Evolutionary conservation across 1,140 invertebrate species (phyloP).

Genomic region (Zaprionus kolodkinae): DNA sequence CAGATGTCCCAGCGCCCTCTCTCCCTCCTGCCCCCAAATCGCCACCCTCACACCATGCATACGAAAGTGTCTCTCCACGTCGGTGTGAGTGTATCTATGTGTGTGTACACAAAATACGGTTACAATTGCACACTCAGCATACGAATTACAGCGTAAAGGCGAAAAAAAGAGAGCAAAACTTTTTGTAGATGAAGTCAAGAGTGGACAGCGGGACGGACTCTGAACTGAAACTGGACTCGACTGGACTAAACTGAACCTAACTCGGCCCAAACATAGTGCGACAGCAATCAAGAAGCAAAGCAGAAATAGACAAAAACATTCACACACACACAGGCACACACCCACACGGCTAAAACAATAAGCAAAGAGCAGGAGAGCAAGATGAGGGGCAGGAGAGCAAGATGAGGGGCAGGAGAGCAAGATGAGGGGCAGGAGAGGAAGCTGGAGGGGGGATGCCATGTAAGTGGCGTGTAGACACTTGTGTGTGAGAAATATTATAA

Average conservation of each 20-base stretch:
- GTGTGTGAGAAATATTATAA: constrained; percentile 54
- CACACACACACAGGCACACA: constrained; percentile 30
- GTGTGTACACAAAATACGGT: constrained; percentile 71
- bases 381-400: constrained; percentile 26
- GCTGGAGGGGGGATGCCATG: not conserved
- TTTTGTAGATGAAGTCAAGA: constrained; percentile 63
- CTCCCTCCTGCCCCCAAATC: constrained; percentile 7
- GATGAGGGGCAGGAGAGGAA: constrained; percentile 25
- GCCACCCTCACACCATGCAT: constrained; percentile 53
- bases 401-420: not conserved
- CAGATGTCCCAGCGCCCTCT: constrained; percentile 58
- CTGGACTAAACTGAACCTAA: constrained; percentile 38
- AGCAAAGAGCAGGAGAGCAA: constrained; percentile 34
- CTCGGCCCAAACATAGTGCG: constrained; percentile 59
- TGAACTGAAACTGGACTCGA: not conserved
- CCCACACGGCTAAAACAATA: constrained; percentile 73
- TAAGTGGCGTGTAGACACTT: constrained; percentile 3
- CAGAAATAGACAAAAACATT: constrained; percentile 67
- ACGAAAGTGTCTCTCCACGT: constrained; percentile 71
- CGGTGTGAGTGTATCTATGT: constrained; percentile 39
- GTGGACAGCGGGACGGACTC: constrained; percentile 3
- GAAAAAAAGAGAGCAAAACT: constrained; percentile 54
- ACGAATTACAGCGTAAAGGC: constrained; percentile 81
- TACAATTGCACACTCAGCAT: constrained; percentile 82
- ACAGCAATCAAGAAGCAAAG: constrained; percentile 72